These are phyloP conservation scores for Amorpha juglandis DNA, from an alignment of 2,888 invertebrate species.

Conservation along the genomic window DNA sequence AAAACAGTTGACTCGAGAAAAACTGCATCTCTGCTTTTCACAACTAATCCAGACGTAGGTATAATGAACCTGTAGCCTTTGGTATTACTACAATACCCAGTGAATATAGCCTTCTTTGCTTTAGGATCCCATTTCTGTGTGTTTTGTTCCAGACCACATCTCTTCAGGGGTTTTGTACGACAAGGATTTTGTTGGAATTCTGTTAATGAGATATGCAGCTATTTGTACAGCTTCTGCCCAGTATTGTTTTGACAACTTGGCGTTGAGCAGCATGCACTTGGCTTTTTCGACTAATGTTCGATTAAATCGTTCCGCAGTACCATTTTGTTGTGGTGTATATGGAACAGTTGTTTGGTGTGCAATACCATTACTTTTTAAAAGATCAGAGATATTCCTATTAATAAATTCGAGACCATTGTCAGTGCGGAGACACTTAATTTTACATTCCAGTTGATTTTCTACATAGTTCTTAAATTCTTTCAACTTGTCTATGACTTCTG, in stretches of 20 bases:
- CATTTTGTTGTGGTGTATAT: background rate
- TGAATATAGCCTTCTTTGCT: conserved; percentile 6
- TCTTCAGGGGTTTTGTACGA: conserved; percentile 21
- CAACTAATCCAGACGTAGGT: background rate
- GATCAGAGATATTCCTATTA: conserved; percentile 19
- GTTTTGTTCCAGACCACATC: conserved; percentile 22
- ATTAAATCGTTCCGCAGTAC: background rate
- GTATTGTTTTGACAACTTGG: conserved; percentile 25
- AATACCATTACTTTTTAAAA: background rate
- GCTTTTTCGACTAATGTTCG: conserved; percentile 12
- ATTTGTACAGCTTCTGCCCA: conserved; percentile 23
- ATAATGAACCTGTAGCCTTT: conserved; percentile 24
- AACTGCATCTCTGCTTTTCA: conserved; percentile 18
- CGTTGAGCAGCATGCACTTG: conserved; percentile 3
- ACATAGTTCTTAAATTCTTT: conserved; percentile 32
- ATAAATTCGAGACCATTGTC: conserved; percentile 34
- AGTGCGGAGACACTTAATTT: conserved; percentile 30
- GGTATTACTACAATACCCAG: conserved; percentile 13
- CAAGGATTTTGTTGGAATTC: conserved; percentile 13
- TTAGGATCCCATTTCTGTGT: conserved; percentile 23
- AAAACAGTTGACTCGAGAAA: conserved; percentile 21
- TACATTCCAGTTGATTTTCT: conserved; percentile 31
- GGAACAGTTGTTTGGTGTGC: background rate
- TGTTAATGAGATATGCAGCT: conserved; percentile 25
- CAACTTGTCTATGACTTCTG: conserved; percentile 30